These are phyloP conservation scores for Nanorana parkeri DNA, from an alignment of 2,113 vertebrate genomes.

Conservation along the genomic window DNA sequence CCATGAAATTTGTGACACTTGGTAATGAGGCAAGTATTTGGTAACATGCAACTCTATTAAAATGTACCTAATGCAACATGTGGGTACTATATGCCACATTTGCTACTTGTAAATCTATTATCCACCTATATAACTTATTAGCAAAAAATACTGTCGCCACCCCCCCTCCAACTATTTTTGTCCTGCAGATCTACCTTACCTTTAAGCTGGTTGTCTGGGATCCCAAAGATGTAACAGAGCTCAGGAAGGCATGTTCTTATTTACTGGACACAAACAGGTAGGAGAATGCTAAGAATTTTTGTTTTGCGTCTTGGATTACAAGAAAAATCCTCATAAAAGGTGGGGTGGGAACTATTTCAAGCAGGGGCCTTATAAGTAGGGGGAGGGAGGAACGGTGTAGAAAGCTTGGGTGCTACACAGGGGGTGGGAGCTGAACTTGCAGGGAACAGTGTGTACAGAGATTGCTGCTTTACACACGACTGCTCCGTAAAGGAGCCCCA, in stretches of 20 bases:
- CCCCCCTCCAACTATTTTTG: too few relatives aligned
- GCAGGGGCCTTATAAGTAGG: too few relatives aligned
- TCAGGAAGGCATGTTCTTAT: constrained; percentile 78
- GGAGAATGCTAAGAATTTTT: background rate
- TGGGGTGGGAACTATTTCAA: too few relatives aligned
- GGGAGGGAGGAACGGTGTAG: too few relatives aligned
- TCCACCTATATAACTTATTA: background rate
- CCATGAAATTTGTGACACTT: constrained; percentile 66
- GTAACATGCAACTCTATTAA: background rate
- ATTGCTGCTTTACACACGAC: too few relatives aligned
- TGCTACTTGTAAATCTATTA: too few relatives aligned
- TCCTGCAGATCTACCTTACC: constrained; percentile 75
- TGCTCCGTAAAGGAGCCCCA: too few relatives aligned
- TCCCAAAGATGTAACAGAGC: constrained; percentile 58
- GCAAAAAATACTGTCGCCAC: background rate
- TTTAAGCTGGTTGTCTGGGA: constrained; percentile 75
- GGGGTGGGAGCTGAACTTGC: too few relatives aligned
- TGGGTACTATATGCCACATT: too few relatives aligned
- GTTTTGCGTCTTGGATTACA: background rate
- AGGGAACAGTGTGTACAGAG: too few relatives aligned
- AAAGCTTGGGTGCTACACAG: too few relatives aligned
- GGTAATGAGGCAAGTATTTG: constrained; percentile 7
- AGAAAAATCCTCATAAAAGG: too few relatives aligned
- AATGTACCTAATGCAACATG: background rate
- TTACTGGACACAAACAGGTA: constrained; percentile 65